Evolutionary conservation across 1,140 invertebrate genomes (phyloP), one percentile per base, ranked within the genome.

Genomic region (Bursaphelenchus mucronatus): DNA sequence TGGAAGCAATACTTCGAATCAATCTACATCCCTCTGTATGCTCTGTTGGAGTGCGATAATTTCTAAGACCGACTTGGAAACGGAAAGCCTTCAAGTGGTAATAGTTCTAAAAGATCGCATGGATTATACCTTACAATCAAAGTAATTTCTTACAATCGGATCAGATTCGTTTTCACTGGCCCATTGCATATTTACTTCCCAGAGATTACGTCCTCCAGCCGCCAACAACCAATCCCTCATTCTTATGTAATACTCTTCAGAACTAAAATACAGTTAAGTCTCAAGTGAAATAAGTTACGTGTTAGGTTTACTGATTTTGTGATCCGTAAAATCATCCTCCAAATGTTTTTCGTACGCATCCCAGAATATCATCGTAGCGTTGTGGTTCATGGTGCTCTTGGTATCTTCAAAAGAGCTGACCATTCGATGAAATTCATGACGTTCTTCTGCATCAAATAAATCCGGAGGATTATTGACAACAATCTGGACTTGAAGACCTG

Each of bases 101-200:
- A 30, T 68, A 75, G 43, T 58, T 63, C 61, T 68, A n/a, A 15
- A 71, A 13, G 4, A 47, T 13, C 1, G 45, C 13, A 55, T 64
- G 13, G 63, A 69, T 13, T 11, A 68, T 4, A n/a, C n/a, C n/a
- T n/a, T n/a, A n/a, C n/a, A n/a, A n/a, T n/a, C n/a, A n/a, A n/a
- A 7, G n/a, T n/a, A 64, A 64, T 30, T 15, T n/a, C 15, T 43
- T 70, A 45, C 46, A n/a, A 30, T 45, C 8, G 55, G 43, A 52
- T 49, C 52, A 6, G 56, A 67, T 46, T 59, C 44, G 10, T 68
- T 64, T 54, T 17, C 46, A 10, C 54, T 30, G 30, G 30, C 70
- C 78, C 78, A 80, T 11, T 64, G 67, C 71, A 81, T 81, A 63
- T 80, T 79, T 63, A 69, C 68, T 46, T 81, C 74, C 79, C 79